phyloP scores from a whole-genome alignment of 2,888 invertebrate genomes.

The Cantharis lateralis region DNA sequence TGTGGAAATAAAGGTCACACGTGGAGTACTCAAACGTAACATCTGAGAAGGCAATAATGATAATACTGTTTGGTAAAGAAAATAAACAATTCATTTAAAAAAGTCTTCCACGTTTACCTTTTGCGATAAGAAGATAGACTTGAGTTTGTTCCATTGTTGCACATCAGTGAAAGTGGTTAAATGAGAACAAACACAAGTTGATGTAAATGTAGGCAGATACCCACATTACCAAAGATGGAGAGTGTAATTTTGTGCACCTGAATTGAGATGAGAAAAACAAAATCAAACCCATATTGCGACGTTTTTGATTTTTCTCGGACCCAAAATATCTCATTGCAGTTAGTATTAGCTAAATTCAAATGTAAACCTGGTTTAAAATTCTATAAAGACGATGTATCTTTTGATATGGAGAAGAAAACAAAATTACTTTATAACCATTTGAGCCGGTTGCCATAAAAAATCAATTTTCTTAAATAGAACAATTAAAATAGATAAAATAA shows the following conservation, averaged over 20 bases:
- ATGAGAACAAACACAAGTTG: neutral
- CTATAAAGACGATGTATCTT: too few species aligned
- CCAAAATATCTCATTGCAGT: too few species aligned
- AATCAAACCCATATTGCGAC: too few species aligned
- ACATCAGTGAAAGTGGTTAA: neutral
- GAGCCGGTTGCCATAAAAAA: neutral
- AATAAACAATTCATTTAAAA: neutral
- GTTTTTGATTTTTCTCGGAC: too few species aligned
- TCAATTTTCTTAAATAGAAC: neutral
- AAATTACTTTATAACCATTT: neutral
- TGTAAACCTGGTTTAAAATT: neutral
- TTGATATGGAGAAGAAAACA: too few species aligned
- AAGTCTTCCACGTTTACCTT: neutral
- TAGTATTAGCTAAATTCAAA: too few species aligned
- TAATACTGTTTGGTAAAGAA: neutral
- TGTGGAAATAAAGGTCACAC: neutral
- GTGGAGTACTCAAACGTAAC: neutral
- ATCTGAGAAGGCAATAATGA: neutral
- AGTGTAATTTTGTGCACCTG: neutral
- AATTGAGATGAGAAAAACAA: neutral
- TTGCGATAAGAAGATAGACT: neutral
- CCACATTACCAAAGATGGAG: neutral
- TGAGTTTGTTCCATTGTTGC: neutral
- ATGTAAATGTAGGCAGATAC: neutral
- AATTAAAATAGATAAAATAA: neutral